Evolutionary conservation across 2,888 invertebrate genomes (phyloP), one percentile per base, ranked within the genome.

Genomic region (Branchellion lobata): DNA sequence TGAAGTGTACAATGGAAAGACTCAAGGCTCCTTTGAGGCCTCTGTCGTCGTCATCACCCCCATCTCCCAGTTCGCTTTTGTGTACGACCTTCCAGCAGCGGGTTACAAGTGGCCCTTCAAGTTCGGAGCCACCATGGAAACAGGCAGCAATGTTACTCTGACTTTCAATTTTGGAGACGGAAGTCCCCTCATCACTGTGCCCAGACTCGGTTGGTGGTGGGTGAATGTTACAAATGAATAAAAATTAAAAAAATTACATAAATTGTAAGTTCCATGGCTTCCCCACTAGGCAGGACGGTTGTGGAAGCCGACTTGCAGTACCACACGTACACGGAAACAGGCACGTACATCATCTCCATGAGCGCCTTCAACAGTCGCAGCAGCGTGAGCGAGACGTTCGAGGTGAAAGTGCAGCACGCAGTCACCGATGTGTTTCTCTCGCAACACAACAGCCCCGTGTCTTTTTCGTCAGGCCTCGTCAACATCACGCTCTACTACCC

Each of bases 121-220:
- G 33, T 69, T 69, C 33, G 71, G 71, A 21, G 71, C n/a, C 33
- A 69, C 71, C 71, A 34, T 69, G 71, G 31, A 69, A 14, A 34
- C 71, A n/a, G 71, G 71, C 33, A 69, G 34, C 34, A 27, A 11
- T 29, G 34, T 69, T 29, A 69, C 71, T 27, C n/a, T 69, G 18
- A 69, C n/a, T 3, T 11, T 69, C 34, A 29, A 69, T 31, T 69
- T 69, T 34, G 71, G 71, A 69, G 71, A 69, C n/a, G 71, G 71
- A 5, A 33, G 8, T 11, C 71, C 71, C 31, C 29, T n/a, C 5
- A 34, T 69, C 27, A 31, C 31, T 8, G n/a, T 29, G 18, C 31
- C 21, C 33, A 24, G 71, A 24, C 14, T 29, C 18, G 71, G 71
- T 69, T 2, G 14, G 14, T 33, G 31, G 2, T 34, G 31, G 27